Evolutionary conservation across 2,797 vertebrate species (phyloP).

Genomic region (Ptychadena robeensis): DNA sequence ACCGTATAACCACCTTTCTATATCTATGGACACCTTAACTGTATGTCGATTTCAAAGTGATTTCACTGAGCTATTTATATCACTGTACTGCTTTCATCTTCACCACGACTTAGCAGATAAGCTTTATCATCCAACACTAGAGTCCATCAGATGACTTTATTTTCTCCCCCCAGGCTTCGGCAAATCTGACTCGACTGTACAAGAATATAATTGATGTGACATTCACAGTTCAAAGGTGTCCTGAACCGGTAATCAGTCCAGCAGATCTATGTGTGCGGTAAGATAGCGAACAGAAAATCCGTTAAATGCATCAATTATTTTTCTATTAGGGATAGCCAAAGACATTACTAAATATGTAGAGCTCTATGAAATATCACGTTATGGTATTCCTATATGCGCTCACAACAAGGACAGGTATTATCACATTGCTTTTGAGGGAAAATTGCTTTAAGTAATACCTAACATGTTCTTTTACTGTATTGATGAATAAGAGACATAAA

Average conservation of each 20-base stretch:
- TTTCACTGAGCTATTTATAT: background rate
- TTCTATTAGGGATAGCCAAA: background rate
- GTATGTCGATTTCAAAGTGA: background rate
- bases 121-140: background rate
- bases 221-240: background rate
- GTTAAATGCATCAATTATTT: background rate
- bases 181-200: background rate
- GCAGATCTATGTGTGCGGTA: background rate
- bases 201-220: background rate
- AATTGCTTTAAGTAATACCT: background rate
- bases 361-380: background rate
- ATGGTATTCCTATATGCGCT: background rate
- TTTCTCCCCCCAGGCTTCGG: background rate
- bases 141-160: slow-evolving; percentile 1
- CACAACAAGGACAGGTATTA: background rate
- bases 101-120: background rate
- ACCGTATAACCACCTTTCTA: background rate
- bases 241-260: background rate
- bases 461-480: background rate
- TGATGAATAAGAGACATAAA: background rate
- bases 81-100: background rate
- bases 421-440: background rate
- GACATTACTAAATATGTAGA: background rate
- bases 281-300: background rate
- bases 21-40: background rate